Base-by-base conservation (phyloP, 2,797 vertebrate genomes). In the Leptatherina wallacei region DNA sequence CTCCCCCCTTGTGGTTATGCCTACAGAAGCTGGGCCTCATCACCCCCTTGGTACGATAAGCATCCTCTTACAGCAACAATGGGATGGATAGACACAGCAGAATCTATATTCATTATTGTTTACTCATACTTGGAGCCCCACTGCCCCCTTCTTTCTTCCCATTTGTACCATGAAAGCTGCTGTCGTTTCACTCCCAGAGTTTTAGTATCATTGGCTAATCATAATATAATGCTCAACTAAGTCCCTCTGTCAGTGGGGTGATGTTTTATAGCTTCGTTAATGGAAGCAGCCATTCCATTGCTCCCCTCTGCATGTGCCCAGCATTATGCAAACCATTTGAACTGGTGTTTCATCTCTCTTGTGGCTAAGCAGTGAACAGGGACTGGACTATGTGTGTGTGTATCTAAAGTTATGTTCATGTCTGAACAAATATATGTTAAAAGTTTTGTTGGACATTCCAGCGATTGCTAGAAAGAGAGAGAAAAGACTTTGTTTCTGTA, bases 1-100 rank as follows among this genome's bases (percentile, higher is more conserved):
- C 86, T 75, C 93, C 32, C 89, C 96, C 47, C 94, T 98, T 32
- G 96, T 98, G 88, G 96, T 99, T 83, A 94, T 99, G 76, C 97
- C 98, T 51, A 93, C 96, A 0, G 97, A 98, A 71, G 94, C 97
- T 1, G 90, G 96, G 0, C 72, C 96, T 82, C 97, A 98, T 61
- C 97, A 98, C 78, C 90, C 96, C 0, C 95, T 99, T 8, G 97
- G 98, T 98, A 95, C 0, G 60, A 66, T 42, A 18, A 66, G 27
- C 70, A 58, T 60, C 47, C 13, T 65, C 66, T 58, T 14, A 44
- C 55, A 64, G 42, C 22, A 61, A n/a, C 12, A 52, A 4, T 55
- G 67, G 51, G 54, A 59, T 30, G 49, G 47, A 69, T 58, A 71
- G 44, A 81, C 16, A 16, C 69, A 80, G 22, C 60, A 27, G 61